Evolutionary conservation across 2,113 vertebrate species (phyloP).

Genomic region (Rafetus swinhoei): DNA sequence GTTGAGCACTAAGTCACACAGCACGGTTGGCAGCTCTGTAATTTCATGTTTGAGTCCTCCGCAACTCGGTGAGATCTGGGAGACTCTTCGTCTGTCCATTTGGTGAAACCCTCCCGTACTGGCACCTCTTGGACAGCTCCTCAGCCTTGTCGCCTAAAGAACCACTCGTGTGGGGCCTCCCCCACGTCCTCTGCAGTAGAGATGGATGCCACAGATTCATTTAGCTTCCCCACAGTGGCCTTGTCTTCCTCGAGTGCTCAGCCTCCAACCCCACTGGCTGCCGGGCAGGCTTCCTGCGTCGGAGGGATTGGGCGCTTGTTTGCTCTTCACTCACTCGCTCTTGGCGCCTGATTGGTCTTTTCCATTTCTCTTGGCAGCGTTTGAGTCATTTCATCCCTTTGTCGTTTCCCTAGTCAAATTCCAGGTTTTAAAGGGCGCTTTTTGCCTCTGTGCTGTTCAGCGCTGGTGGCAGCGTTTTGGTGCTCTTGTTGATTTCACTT

Average conservation of each 20-base stretch:
- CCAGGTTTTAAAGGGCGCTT: too few species aligned
- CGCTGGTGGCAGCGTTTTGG: too few species aligned
- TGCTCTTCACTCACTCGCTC: not conserved
- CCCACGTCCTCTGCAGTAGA: too few species aligned
- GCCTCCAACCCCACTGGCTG: too few species aligned
- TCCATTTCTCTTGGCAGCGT: not conserved
- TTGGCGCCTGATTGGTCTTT: not conserved
- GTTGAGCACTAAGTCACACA: not conserved
- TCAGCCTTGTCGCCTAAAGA: not conserved
- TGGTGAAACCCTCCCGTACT: not conserved
- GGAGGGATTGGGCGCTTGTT: too few species aligned
- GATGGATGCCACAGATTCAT: too few species aligned
- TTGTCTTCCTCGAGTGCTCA: too few species aligned
- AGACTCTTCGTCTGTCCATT: not conserved
- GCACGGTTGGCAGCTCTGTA: not conserved
- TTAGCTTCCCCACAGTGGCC: too few species aligned
- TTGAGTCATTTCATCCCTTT: not conserved
- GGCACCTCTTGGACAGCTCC: not conserved
- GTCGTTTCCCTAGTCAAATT: not conserved
- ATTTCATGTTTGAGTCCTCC: not conserved
- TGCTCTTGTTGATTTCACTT: too few species aligned
- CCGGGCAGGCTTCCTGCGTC: too few species aligned
- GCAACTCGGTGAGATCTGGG: not conserved
- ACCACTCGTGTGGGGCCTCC: too few species aligned
- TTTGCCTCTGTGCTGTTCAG: too few species aligned